These are phyloP conservation scores for Sebastes hubbsi DNA, from an alignment of 2,797 vertebrate species.

Conservation along the genomic window DNA sequence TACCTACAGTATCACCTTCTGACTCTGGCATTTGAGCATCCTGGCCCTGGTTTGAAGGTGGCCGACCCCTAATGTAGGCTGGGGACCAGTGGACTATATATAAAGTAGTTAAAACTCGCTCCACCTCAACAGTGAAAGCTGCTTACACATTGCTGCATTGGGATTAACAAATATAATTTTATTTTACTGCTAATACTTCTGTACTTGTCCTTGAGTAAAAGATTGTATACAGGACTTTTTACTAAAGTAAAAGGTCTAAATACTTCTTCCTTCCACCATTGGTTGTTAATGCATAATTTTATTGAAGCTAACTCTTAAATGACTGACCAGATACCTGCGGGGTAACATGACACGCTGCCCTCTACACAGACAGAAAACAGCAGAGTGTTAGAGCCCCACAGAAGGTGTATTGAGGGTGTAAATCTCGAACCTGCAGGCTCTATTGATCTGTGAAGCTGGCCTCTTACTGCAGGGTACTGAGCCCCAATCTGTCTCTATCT, in stretches of 20 bases:
- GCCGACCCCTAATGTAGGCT: too few species aligned
- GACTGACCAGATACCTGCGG: background rate
- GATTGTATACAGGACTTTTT: background rate
- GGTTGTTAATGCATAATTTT: background rate
- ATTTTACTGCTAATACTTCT: background rate
- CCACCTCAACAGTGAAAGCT: background rate
- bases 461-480: background rate
- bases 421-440: slow-evolving; percentile 34
- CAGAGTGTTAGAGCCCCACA: background rate
- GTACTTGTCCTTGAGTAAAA: background rate
- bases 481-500: slow-evolving; percentile 33
- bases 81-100: too few species aligned
- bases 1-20: background rate
- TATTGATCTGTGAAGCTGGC: slow-evolving; percentile 35
- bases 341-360: background rate
- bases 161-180: background rate
- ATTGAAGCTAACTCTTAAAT: background rate
- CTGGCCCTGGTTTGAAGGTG: too few species aligned
- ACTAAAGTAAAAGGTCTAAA: background rate
- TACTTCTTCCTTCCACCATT: background rate
- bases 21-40: too few species aligned
- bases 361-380: slow-evolving; percentile 3
- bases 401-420: slow-evolving; percentile 13
- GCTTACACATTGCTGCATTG: background rate
- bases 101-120: too few species aligned